phyloP scores from a whole-genome alignment of 2,113 vertebrate genomes.

The Mixornis gularis region DNA sequence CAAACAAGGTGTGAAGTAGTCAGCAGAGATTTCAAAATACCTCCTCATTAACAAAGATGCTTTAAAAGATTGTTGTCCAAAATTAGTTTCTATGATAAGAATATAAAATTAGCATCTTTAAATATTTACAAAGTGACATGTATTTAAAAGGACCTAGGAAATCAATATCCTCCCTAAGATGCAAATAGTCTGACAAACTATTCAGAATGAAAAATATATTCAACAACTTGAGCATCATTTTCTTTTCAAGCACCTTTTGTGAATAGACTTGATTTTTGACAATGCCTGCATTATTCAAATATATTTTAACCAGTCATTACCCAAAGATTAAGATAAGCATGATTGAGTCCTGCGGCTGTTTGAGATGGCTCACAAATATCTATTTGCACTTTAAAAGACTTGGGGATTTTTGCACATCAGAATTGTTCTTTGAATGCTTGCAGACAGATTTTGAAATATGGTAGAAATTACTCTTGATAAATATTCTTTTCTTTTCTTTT shows the following conservation, averaged over 20 bases:
- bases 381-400: slow-evolving; percentile 12
- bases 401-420: background rate
- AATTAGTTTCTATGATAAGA: background rate
- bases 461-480: background rate
- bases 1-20: background rate
- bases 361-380: background rate
- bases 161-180: background rate
- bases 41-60: background rate
- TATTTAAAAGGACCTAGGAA: slow-evolving; percentile 9
- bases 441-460: background rate
- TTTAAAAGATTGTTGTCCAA: slow-evolving; percentile 1
- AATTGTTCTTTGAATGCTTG: background rate
- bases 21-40: background rate
- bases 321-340: background rate
- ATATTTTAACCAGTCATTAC: slow-evolving; percentile 30
- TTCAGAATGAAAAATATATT: slow-evolving; percentile 17
- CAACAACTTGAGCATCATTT: background rate
- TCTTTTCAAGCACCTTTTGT: background rate
- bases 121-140: slow-evolving; percentile 9
- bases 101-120: slow-evolving; percentile 38
- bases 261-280: slow-evolving; percentile 57
- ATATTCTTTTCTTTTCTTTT: background rate
- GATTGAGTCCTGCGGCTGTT: background rate
- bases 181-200: slow-evolving; percentile 6
- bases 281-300: slow-evolving; percentile 27